A percentile compares a stretch with the other conserved stretches of the same genome.
These are phyloP conservation scores for Neopipo cinnamomea DNA, from an alignment of 2,113 vertebrate genomes.

Conservation along the genomic window DNA sequence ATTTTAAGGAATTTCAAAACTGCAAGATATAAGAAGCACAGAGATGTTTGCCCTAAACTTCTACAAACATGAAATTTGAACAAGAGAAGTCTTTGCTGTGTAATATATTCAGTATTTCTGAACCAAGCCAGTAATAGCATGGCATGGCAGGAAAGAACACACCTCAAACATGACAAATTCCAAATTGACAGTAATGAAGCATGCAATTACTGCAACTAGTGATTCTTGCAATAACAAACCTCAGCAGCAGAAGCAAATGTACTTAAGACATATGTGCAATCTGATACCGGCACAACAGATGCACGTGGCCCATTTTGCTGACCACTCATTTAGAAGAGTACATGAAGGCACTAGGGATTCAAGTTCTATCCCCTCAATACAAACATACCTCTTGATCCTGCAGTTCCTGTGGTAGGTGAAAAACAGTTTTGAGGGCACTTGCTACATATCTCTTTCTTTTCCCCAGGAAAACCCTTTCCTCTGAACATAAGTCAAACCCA, in stretches of 20 bases:
- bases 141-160: background rate
- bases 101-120: background rate
- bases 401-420: slow-evolving; percentile 75
- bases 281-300: background rate
- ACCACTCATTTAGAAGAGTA: background rate
- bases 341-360: background rate
- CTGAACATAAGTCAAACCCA: slow-evolving; percentile 76
- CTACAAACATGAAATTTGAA: background rate
- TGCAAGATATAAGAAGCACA: background rate
- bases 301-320: background rate
- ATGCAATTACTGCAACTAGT: background rate
- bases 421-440: slow-evolving; percentile 73
- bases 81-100: background rate
- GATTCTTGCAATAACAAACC: background rate
- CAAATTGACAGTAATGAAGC: background rate
- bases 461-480: slow-evolving; percentile 78
- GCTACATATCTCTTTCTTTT: slow-evolving; percentile 77
- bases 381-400: slow-evolving; percentile 70
- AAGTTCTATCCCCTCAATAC: background rate
- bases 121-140: background rate
- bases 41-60: background rate
- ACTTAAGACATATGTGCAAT: background rate
- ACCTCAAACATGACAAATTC: background rate
- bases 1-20: background rate
- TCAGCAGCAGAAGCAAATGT: background rate